Percentiles rank a stretch among this genome's conserved stretches.
Evolutionary conservation across 2,113 vertebrate genomes (phyloP).

Genomic region (Cepphus grylle): DNA sequence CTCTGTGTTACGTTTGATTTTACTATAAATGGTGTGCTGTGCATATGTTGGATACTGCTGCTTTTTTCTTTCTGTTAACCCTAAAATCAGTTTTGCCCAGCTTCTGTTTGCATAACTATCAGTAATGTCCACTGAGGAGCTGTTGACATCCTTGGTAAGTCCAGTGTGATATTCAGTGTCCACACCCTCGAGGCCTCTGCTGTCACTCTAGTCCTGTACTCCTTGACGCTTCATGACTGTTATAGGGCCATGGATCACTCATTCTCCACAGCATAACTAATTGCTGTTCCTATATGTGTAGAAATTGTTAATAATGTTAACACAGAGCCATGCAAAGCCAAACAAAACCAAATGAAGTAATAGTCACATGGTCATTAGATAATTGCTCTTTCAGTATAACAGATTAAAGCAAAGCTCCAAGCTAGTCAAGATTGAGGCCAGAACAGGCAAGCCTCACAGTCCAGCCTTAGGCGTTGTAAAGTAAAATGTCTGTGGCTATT

Average conservation of each 20-base stretch:
- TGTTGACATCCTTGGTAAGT: neutral
- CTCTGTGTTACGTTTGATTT: neutral
- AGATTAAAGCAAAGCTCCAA: neutral
- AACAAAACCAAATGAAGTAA: neutral
- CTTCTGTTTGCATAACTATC: neutral
- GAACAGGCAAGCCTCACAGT: neutral
- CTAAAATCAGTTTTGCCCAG: neutral
- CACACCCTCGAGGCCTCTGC: neutral
- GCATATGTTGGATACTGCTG: neutral
- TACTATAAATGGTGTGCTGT: neutral
- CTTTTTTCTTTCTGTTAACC: neutral
- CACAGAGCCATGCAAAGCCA: neutral
- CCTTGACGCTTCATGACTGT: neutral
- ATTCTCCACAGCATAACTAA: neutral
- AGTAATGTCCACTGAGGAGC: neutral
- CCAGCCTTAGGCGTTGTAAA: neutral
- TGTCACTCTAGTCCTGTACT: neutral
- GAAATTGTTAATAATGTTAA: neutral
- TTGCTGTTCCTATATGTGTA: neutral
- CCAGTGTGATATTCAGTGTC: neutral
- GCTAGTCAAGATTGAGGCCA: neutral
- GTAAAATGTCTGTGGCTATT: neutral
- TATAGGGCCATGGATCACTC: neutral
- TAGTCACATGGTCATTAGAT: neutral
- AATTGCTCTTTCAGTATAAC: neutral